Percentiles rank a stretch among this genome's conserved stretches.
These are phyloP conservation scores for Sciurus vulgaris DNA, from an alignment of 2,797 vertebrate species.

Conservation along the genomic window DNA sequence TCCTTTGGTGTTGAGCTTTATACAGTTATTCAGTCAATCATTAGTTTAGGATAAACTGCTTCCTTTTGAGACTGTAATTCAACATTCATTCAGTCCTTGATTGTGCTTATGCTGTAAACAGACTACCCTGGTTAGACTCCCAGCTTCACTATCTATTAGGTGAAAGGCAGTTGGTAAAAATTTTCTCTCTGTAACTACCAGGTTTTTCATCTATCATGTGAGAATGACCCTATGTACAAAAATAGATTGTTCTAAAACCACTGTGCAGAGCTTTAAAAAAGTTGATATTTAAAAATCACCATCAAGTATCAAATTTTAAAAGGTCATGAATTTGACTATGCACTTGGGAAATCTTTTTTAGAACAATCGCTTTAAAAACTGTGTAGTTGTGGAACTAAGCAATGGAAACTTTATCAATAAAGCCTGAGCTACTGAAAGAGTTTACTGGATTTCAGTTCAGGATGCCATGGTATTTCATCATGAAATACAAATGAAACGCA, in stretches of 20 bases:
- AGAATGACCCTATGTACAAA: background rate
- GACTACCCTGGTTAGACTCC: background rate
- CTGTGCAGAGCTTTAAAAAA: background rate
- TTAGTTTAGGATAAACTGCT: constrained; percentile 32
- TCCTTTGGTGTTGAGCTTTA: constrained; percentile 30
- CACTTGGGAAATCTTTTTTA: background rate
- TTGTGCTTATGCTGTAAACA: background rate
- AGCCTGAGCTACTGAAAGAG: background rate
- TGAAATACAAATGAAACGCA: constrained; percentile 18
- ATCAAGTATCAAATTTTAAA: background rate
- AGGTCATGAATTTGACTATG: background rate
- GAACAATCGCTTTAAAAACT: background rate
- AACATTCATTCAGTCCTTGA: background rate
- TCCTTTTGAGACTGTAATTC: background rate
- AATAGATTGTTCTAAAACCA: background rate
- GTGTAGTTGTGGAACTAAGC: background rate
- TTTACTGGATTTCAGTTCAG: background rate
- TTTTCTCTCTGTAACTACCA: background rate
- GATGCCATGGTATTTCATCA: background rate
- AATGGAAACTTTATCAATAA: background rate
- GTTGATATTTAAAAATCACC: background rate
- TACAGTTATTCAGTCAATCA: background rate
- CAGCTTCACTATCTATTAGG: background rate
- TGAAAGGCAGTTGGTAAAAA: background rate
- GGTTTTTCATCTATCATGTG: background rate